These are phyloP conservation scores for Calephelis virginiensis DNA, from an alignment of 1,140 invertebrate genomes.

Conservation along the genomic window DNA sequence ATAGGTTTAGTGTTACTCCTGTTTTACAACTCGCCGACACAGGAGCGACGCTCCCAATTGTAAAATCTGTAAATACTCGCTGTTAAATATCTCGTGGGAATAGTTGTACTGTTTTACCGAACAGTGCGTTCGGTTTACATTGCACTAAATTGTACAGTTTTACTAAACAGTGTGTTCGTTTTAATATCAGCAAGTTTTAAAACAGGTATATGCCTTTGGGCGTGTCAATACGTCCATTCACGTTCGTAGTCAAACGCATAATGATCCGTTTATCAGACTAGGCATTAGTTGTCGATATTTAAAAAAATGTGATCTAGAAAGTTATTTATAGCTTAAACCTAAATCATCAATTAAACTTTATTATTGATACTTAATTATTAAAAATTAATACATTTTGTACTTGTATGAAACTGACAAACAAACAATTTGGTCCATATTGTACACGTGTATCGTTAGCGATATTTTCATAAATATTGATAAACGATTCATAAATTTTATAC, in stretches of 20 bases:
- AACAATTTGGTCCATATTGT: too few species aligned
- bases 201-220: slow-evolving; percentile 22
- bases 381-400: too few species aligned
- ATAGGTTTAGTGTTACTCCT: slow-evolving; percentile 1
- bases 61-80: slow-evolving; percentile 14
- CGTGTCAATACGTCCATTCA: slow-evolving; percentile 19
- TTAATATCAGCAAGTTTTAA: slow-evolving; percentile 15
- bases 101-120: not conserved
- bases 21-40: slow-evolving; percentile 1
- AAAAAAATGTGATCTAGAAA: not conserved
- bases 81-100: not conserved
- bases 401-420: too few species aligned
- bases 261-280: not conserved
- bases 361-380: too few species aligned
- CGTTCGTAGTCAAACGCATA: slow-evolving; percentile 9
- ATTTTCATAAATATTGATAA: too few species aligned
- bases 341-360: too few species aligned
- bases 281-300: slow-evolving; percentile 6
- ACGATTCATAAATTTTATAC: too few species aligned
- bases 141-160: not conserved
- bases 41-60: not conserved
- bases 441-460: too few species aligned
- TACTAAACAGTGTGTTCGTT: not conserved
- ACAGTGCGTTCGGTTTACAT: not conserved
- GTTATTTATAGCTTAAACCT: not conserved